Evolutionary conservation across 2,113 vertebrate genomes (phyloP).

Genomic region (Gorilla gorilla): DNA sequence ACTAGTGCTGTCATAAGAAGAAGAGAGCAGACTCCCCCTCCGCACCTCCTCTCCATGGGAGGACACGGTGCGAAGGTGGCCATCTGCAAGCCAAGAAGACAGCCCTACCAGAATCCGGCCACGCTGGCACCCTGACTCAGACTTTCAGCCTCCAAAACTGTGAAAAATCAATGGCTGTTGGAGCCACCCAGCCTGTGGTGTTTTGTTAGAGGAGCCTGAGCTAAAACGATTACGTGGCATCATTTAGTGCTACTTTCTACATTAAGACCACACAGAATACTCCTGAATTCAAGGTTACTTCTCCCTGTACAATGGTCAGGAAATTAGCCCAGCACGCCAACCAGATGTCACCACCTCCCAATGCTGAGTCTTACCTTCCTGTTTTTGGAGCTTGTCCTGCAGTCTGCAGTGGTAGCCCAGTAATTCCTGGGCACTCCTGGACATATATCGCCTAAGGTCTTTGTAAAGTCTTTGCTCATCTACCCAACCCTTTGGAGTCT

Average conservation of each 20-base stretch:
- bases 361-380: background rate
- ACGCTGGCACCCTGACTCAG: background rate
- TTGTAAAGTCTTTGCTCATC: background rate
- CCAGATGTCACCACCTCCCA: background rate
- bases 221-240: fast-evolving
- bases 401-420: background rate
- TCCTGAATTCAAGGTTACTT: background rate
- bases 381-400: too few species aligned
- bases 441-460: fast-evolving
- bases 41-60: background rate
- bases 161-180: background rate
- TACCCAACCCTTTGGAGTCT: fast-evolving
- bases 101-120: too few species aligned
- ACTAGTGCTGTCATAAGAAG: background rate
- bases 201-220: background rate
- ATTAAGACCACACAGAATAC: too few species aligned
- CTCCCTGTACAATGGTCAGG: background rate
- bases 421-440: fast-evolving
- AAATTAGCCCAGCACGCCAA: background rate
- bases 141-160: background rate
- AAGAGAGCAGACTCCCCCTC: background rate
- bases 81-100: background rate
- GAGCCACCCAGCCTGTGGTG: background rate
- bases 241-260: background rate
- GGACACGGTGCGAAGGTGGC: background rate